These are phyloP conservation scores for fruit fly (Drosophila melanogaster) DNA, from an alignment of 1,140 invertebrate species.

Conservation along the genomic window DNA sequence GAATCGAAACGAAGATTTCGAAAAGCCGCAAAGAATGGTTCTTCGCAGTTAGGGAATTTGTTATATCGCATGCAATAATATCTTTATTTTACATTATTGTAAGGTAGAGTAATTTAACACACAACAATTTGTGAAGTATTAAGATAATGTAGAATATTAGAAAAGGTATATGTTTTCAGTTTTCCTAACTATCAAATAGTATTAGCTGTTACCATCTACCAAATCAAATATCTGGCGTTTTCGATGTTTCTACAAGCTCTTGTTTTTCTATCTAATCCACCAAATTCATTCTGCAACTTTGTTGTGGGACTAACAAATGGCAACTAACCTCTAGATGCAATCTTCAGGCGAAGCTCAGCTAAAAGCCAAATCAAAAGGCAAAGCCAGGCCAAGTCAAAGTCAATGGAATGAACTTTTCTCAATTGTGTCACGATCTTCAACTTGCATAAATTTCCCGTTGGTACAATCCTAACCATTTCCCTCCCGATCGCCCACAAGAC, in stretches of 20 bases:
- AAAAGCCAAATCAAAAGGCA: conserved; percentile 30
- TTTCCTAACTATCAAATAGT: no score
- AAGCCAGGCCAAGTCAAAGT: conserved; percentile 49
- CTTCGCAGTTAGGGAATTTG: not conserved
- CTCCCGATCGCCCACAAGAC: not conserved
- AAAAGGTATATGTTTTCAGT: no score
- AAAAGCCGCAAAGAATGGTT: not conserved
- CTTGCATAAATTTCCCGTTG: conserved; percentile 68
- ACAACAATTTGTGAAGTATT: no score
- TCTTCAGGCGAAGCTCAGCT: conserved; percentile 2
- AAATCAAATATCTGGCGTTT: no score
- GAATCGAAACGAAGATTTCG: conserved; percentile 46
- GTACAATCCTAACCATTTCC: conserved; percentile 8
- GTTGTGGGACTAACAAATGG: conserved; percentile 38
- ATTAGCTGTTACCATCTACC: no score
- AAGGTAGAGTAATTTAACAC: no score
- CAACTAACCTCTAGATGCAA: conserved; percentile 9
- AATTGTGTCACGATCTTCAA: conserved; percentile 79
- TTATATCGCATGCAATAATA: not conserved
- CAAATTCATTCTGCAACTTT: conserved; percentile 34
- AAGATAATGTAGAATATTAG: no score
- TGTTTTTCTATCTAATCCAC: not conserved
- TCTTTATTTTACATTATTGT: not conserved
- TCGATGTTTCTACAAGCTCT: no score
- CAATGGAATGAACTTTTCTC: conserved; percentile 69